These are phyloP conservation scores for Globodera ellingtonae DNA, from an alignment of 1,140 invertebrate species.

Conservation along the genomic window DNA sequence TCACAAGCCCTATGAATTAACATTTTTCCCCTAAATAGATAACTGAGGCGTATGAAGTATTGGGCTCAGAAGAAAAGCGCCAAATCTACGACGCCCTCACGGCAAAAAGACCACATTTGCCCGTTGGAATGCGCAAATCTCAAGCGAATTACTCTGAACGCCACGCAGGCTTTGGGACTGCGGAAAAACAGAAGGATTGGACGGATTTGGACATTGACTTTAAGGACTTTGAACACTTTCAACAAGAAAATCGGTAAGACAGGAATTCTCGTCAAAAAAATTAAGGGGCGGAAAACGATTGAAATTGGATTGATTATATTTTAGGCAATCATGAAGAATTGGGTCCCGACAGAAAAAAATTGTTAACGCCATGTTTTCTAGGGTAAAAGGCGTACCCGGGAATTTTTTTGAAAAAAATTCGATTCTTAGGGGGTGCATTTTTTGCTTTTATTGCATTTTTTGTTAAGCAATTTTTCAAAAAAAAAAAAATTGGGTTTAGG, in stretches of 20 bases:
- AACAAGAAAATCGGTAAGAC: constrained; percentile 26
- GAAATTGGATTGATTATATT: too few relatives aligned
- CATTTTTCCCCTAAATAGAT: constrained; percentile 42
- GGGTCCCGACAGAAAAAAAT: too few relatives aligned
- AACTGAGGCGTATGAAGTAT: constrained; percentile 66
- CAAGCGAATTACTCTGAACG: constrained; percentile 7
- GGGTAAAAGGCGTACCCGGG: too few relatives aligned
- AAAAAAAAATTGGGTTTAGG: too few relatives aligned
- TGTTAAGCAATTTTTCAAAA: too few relatives aligned
- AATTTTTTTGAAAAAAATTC: too few relatives aligned
- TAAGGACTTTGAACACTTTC: constrained; percentile 52
- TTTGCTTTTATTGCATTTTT: too few relatives aligned
- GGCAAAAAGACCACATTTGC: neutral
- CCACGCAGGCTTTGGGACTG: neutral
- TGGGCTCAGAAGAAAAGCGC: constrained; percentile 65
- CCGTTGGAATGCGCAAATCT: neutral
- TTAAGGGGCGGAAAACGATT: neutral
- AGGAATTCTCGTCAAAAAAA: neutral
- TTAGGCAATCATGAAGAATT: too few relatives aligned
- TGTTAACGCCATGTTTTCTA: too few relatives aligned
- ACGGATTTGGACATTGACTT: constrained; percentile 50
- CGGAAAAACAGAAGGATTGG: constrained; percentile 25
- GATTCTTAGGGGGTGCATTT: too few relatives aligned
- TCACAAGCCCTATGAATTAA: too few relatives aligned
- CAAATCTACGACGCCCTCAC: constrained; percentile 63